Percentiles rank a stretch among this genome's conserved stretches.
Conservation (phyloP, 35 echinoderm and acorn worm genomes). For the Hemicentrotus pulcherrimus region DNA sequence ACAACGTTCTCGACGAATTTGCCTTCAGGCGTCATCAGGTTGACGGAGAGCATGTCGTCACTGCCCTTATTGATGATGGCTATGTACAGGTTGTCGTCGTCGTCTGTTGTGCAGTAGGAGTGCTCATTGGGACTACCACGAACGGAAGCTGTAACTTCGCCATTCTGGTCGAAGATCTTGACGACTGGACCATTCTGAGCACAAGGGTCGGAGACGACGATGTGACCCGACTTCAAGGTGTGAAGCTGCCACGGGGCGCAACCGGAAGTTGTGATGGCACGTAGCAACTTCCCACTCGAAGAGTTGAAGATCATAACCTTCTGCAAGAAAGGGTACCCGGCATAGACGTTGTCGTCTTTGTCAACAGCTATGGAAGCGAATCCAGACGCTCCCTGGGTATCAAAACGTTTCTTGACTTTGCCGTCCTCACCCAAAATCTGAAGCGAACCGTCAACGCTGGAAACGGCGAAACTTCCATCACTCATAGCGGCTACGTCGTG, state of each 20-base stretch:
- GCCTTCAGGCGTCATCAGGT: constrained; percentile 35
- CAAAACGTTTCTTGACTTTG: constrained; percentile 21
- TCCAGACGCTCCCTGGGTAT: constrained; percentile 29
- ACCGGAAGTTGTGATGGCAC: not conserved
- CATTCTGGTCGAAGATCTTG: not conserved
- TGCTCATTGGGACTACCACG: constrained; percentile 32
- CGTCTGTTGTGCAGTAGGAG: constrained; percentile 32
- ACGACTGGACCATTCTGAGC: constrained; percentile 35
- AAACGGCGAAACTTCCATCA: constrained; percentile 26
- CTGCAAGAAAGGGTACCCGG: constrained; percentile 33
- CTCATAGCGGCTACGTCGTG: constrained; percentile 6
- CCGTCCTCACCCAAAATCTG: constrained; percentile 16
- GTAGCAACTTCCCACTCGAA: not conserved
- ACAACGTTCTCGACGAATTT: constrained; percentile 48
- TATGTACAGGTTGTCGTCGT: constrained; percentile 31
- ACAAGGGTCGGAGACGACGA: constrained; percentile 29
- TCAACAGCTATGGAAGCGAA: constrained; percentile 45
- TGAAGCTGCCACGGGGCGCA: constrained; percentile 45
- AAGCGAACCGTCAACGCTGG: constrained; percentile 31
- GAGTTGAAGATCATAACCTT: constrained; percentile 38
- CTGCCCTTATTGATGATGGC: constrained; percentile 28
- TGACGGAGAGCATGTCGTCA: constrained; percentile 39
- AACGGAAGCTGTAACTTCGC: not conserved
- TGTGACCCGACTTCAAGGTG: constrained; percentile 24
- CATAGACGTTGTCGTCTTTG: constrained; percentile 13